Evolutionary conservation across 1,140 invertebrate genomes (phyloP).

Genomic region (Ceratoteleas bidentatus): DNA sequence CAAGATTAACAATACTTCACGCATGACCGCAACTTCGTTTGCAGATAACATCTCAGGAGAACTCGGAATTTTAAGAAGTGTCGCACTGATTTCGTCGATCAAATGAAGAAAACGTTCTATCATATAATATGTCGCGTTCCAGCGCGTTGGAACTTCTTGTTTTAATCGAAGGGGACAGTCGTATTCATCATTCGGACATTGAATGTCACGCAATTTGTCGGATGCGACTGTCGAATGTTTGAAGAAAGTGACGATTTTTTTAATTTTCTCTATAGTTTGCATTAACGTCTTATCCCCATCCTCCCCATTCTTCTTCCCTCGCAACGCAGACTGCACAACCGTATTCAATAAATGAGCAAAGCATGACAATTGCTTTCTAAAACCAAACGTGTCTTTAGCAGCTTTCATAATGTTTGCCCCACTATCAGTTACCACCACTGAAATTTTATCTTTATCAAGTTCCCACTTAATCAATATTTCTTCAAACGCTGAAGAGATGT

Average conservation of each 20-base stretch:
- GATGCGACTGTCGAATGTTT: conserved; percentile 1
- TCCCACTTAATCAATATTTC: conserved; percentile 3
- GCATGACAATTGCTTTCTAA: conserved; percentile 3
- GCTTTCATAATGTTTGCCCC: conserved; percentile 6
- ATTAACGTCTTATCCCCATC: neutral
- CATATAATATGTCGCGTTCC: conserved; percentile 2
- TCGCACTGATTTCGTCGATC: conserved; percentile 8
- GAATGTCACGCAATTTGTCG: conserved; percentile 5
- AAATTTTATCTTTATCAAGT: neutral
- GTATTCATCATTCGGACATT: conserved; percentile 6
- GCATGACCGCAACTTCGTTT: conserved; percentile 1
- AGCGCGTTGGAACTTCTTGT: conserved; percentile 5
- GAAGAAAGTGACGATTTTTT: conserved; percentile 1
- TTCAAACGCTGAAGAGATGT: conserved; percentile 3
- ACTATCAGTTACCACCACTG: conserved; percentile 4
- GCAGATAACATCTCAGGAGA: conserved; percentile 4
- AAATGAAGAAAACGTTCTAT: conserved; percentile 1
- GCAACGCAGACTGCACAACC: neutral
- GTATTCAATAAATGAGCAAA: conserved; percentile 11
- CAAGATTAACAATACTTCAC: neutral
- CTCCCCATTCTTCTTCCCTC: neutral
- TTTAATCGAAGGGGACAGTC: neutral
- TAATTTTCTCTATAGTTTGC: conserved; percentile 2
- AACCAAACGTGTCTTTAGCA: conserved; percentile 1
- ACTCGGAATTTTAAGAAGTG: conserved; percentile 6